phyloP scores from a whole-genome alignment of 2,888 invertebrate species.

The Calameuta pallipes region DNA sequence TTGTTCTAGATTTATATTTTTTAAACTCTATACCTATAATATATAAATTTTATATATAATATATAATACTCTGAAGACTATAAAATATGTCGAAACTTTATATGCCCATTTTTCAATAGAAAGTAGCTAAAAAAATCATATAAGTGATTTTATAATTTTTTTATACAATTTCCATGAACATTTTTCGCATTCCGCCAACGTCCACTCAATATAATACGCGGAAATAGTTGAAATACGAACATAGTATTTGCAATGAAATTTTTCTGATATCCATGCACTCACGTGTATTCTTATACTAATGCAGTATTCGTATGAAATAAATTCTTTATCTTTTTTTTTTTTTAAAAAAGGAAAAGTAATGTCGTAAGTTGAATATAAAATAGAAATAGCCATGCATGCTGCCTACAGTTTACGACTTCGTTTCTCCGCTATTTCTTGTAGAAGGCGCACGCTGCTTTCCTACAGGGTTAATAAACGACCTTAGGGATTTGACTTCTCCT shows the following conservation, averaged over 20 bases:
- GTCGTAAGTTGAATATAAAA: background rate
- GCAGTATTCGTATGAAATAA: background rate
- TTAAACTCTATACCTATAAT: too few relatives aligned
- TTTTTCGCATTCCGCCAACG: background rate
- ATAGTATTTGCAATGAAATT: background rate
- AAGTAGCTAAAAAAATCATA: too few relatives aligned
- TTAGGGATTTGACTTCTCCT: conserved; percentile 35
- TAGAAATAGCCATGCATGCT: background rate
- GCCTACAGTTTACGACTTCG: background rate
- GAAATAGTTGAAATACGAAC: background rate
- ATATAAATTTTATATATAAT: too few relatives aligned
- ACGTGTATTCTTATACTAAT: background rate
- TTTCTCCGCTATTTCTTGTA: background rate
- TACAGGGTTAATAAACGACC: conserved; percentile 39
- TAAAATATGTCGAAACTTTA: too few relatives aligned
- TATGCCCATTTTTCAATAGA: too few relatives aligned
- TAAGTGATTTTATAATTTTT: too few relatives aligned
- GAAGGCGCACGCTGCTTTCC: conserved; percentile 10
- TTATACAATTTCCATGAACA: too few relatives aligned
- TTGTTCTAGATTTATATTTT: too few relatives aligned
- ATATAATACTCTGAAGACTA: too few relatives aligned
- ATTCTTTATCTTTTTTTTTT: background rate
- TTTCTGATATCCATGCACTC: background rate
- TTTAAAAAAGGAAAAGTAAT: background rate
- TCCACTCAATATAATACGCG: background rate